Percentiles rank a stretch among this genome's conserved stretches.
These are phyloP conservation scores for Miltochrista miniata DNA, from an alignment of 2,888 invertebrate genomes.

Conservation along the genomic window DNA sequence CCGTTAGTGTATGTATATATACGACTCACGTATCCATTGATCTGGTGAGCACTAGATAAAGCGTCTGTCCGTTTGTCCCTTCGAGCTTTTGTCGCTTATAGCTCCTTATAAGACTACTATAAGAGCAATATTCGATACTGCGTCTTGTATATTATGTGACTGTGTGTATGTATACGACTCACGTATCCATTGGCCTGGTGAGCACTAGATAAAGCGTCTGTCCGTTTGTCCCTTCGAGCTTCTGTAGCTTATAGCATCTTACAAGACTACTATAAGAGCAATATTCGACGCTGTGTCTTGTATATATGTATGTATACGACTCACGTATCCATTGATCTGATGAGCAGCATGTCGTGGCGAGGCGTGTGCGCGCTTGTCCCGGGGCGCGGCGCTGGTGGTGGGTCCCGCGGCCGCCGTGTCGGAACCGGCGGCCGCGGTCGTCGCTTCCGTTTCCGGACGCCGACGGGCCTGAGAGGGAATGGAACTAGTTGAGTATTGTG, in stretches of 20 bases:
- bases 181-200: conserved; percentile 70
- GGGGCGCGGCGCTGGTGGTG: neutral
- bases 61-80: conserved; percentile 31
- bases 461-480: conserved; percentile 80
- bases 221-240: conserved; percentile 12
- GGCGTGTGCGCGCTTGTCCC: conserved; percentile 31
- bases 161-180: conserved; percentile 26
- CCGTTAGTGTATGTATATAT: too few species aligned
- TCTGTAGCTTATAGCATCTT: too few species aligned
- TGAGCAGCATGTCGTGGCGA: conserved; percentile 49
- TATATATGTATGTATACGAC: conserved; percentile 28
- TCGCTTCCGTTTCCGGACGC: conserved; percentile 84
- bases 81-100: too few species aligned
- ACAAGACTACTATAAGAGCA: too few species aligned
- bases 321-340: conserved; percentile 69
- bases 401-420: conserved; percentile 63
- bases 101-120: too few species aligned
- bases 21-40: conserved; percentile 68
- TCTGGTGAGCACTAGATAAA: conserved; percentile 49
- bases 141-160: too few species aligned
- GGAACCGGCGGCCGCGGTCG: conserved; percentile 83
- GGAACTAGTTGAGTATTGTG: too few species aligned
- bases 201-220: conserved; percentile 46
- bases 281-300: too few species aligned
- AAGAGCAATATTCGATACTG: too few species aligned